Conservation (phyloP, 2,888 invertebrate species). For the Caenorhabditis afra region DNA sequence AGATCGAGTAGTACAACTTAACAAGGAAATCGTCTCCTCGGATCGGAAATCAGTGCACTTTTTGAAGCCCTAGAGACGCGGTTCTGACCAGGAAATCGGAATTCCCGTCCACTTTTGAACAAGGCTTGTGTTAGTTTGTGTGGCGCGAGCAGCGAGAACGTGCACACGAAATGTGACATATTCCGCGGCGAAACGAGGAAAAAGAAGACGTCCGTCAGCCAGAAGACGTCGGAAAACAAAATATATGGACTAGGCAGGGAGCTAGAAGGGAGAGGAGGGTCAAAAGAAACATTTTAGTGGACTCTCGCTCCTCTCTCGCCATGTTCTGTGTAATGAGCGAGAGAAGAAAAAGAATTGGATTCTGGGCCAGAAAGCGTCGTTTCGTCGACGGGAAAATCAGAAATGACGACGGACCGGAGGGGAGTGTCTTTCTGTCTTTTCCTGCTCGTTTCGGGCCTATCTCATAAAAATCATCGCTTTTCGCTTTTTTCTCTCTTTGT, state of each 20-base stretch:
- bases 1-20: constrained; percentile 35
- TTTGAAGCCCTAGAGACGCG: no score
- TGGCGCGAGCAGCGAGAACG: constrained; percentile 33
- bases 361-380: constrained; percentile 3
- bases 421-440: constrained; percentile 16
- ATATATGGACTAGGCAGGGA: constrained; percentile 35
- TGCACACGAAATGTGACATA: constrained; percentile 46
- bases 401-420: neutral
- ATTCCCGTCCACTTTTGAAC: no score
- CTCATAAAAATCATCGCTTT: constrained; percentile 47
- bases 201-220: constrained; percentile 37
- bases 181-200: constrained; percentile 25
- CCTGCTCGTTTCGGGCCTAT: constrained; percentile 30
- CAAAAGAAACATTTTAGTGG: constrained; percentile 48
- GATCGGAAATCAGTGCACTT: no score
- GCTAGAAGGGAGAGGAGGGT: constrained; percentile 23
- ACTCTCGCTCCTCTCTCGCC: constrained; percentile 8
- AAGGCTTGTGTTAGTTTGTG: constrained; percentile 9
- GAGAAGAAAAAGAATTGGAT: constrained; percentile 11
- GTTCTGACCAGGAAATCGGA: no score
- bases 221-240: constrained; percentile 52
- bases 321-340: constrained; percentile 4
- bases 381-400: neutral
- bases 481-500: constrained; percentile 6
- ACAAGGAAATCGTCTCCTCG: no score